These are phyloP conservation scores for Petrophora chlorosata DNA, from an alignment of 2,888 invertebrate species.

Conservation along the genomic window DNA sequence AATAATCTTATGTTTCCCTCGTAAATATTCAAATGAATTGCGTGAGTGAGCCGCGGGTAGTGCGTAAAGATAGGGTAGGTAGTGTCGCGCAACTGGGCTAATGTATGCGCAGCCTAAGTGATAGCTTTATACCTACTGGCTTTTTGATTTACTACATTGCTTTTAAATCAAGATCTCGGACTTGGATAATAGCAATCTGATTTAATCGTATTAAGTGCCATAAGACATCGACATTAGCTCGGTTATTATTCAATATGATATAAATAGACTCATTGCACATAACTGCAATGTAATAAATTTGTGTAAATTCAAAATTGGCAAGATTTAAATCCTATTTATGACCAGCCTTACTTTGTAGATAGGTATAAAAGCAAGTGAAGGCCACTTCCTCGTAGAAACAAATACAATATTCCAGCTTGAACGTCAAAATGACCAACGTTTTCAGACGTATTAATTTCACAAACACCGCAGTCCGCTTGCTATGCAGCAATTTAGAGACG, in stretches of 20 bases:
- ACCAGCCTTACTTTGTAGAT: constrained; percentile 14
- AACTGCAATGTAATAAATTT: not conserved
- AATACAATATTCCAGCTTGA: constrained; percentile 29
- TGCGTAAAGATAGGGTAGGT: constrained; percentile 45
- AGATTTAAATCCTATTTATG: not conserved
- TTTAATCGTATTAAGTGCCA: not conserved
- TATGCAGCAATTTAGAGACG: constrained; percentile 78
- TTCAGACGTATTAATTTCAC: constrained; percentile 69
- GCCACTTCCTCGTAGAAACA: constrained; percentile 19
- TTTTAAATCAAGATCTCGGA: constrained; percentile 18
- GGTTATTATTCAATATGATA: too few species aligned
- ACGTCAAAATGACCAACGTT: constrained; percentile 59
- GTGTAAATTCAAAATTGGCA: not conserved
- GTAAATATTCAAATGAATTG: constrained; percentile 57
- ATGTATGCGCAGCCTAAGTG: constrained; percentile 46
- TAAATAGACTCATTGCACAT: too few species aligned
- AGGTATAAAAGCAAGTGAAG: constrained; percentile 21
- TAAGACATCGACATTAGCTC: too few species aligned
- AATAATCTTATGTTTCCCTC: constrained; percentile 52
- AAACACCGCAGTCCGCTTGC: constrained; percentile 76
- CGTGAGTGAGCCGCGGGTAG: constrained; percentile 44
- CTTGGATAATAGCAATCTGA: constrained; percentile 2
- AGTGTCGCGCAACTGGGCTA: constrained; percentile 41
- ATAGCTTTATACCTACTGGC: constrained; percentile 36
- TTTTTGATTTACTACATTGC: constrained; percentile 13